Evolutionary conservation across 2,888 invertebrate genomes (phyloP).

Genomic region (Eupithecia tripunctaria): DNA sequence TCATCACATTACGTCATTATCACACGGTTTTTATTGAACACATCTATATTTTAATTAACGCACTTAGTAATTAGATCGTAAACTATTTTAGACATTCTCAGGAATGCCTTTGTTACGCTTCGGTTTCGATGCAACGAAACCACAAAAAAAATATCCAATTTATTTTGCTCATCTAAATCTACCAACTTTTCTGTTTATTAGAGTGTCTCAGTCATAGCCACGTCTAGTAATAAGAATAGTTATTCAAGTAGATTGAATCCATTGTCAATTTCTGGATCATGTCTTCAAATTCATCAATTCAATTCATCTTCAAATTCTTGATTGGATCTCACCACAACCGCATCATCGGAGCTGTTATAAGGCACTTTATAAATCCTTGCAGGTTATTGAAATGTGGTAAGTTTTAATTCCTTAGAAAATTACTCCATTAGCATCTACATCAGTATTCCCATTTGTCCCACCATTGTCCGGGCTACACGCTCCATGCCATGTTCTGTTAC

Average conservation of each 20-base stretch:
- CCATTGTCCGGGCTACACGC: slow-evolving; percentile 28
- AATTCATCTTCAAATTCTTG: too few relatives aligned
- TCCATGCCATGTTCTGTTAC: slow-evolving; percentile 29
- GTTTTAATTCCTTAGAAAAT: not conserved
- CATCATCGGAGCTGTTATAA: not conserved
- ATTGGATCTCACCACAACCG: not conserved
- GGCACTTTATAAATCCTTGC: not conserved
- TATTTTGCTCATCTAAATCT: slow-evolving; percentile 3
- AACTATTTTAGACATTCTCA: slow-evolving; percentile 27
- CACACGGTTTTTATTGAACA: slow-evolving; percentile 31
- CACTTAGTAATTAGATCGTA: slow-evolving; percentile 21
- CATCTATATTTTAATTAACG: slow-evolving; percentile 27
- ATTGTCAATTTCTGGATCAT: not conserved
- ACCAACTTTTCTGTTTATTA: not conserved
- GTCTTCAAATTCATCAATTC: too few relatives aligned
- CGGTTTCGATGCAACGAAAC: slow-evolving; percentile 5
- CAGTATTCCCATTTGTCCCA: slow-evolving; percentile 35
- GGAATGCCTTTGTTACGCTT: slow-evolving; percentile 22
- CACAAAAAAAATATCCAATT: slow-evolving; percentile 8
- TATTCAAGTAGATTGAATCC: not conserved
- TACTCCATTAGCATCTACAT: slow-evolving; percentile 16
- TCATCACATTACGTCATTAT: slow-evolving; percentile 38
- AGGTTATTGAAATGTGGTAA: not conserved
- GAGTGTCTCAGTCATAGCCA: not conserved
- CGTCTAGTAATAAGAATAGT: not conserved